Evolutionary conservation across 2,888 invertebrate species (phyloP), one percentile per base, ranked within the genome.

Genomic region (Belgica antarctica): DNA sequence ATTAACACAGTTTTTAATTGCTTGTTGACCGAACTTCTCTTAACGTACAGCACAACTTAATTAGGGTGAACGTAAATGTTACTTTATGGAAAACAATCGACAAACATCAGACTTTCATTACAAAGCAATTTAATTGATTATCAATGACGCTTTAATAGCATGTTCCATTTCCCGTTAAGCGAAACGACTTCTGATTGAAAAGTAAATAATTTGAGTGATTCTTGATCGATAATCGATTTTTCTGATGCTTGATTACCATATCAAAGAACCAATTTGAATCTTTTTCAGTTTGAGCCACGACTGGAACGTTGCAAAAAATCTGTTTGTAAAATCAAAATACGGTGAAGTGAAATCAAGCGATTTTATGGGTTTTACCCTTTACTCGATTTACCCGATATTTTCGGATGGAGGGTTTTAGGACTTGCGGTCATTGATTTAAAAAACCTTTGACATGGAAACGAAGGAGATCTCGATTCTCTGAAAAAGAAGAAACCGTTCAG

Each of bases 221-320:
- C 25, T 12, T 22, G 59, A 59, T 15, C 25, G 59, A 2, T 3
- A 59, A 59, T 59, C 59, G 59, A 59, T 59, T 59, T n/a, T 22
- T 10, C 8, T 65, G 65, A 65, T 65, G 47, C 46, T 41, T 65
- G 47, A 65, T 65, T 65, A 65, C 25, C 65, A 65, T 65, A 47
- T 65, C 65, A 65, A 65, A 63, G 63, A 24, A 15, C 5, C 3
- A n/a, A 27, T 25, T 59, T 25, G 17, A 52, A 52, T 59, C 59
- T 27, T 25, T 57, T 59, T 52, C 25, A 59, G 17, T 52, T 52
- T 52, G 5, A 4, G 5, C 17, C n/a, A 8, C 34, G 34, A 8
- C 12, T 31, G 12, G 34, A 31, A 8, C 5, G 5, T 31, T 8
- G 12, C 2, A 52, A 52, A 52, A 52, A 52, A 52, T 52, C 52